A percentile compares a stretch with the other conserved stretches of the same genome.
Evolutionary conservation across 2,113 vertebrate species (phyloP).

Genomic region (Benitochromis conjunctus): DNA sequence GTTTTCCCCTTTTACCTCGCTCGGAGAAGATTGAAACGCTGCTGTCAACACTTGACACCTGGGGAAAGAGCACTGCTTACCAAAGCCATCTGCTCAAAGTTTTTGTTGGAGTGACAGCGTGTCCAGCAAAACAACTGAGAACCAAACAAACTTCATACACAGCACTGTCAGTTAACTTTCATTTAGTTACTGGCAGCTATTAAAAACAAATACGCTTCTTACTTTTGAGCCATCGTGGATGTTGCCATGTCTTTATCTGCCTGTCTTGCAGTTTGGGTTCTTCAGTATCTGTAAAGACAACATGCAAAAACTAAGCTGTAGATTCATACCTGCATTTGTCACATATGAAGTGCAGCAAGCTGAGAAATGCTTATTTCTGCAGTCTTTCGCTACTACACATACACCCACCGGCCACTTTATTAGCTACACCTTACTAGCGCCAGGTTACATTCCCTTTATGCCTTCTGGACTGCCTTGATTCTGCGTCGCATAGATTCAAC

Average conservation of each 20-base stretch:
- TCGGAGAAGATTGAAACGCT: constrained; percentile 4
- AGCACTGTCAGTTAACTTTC: neutral
- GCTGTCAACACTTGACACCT: constrained; percentile 29
- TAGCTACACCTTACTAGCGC: neutral
- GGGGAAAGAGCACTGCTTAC: constrained; percentile 13
- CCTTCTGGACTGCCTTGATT: neutral
- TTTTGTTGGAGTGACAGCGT: neutral
- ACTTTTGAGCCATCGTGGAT: neutral
- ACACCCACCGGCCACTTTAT: neutral
- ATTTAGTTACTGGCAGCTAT: neutral
- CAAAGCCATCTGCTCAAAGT: neutral
- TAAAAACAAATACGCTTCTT: neutral
- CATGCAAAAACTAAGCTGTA: neutral
- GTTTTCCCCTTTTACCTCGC: constrained; percentile 22
- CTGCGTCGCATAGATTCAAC: neutral
- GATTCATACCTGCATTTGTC: neutral
- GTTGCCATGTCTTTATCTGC: neutral
- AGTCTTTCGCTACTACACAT: neutral
- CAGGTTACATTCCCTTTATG: neutral
- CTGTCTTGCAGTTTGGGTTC: neutral
- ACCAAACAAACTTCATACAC: neutral
- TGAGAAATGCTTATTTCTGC: neutral
- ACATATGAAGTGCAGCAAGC: neutral
- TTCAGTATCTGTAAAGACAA: neutral
- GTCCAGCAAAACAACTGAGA: constrained; percentile 1